phyloP scores from a whole-genome alignment of 2,113 vertebrate genomes.

The Ranitomeya imitator region DNA sequence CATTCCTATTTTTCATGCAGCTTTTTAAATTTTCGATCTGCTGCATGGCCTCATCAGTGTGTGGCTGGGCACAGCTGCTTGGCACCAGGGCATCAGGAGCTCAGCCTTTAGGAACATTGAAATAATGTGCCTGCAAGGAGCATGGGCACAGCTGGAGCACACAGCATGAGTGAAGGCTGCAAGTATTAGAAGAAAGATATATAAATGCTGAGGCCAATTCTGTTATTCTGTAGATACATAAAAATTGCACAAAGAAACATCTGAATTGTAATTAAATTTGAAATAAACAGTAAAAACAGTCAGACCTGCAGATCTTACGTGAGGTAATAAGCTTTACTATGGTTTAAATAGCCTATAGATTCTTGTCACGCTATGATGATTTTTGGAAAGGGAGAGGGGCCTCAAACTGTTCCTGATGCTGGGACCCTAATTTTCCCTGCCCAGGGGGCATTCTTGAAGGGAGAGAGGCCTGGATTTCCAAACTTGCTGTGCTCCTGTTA shows the following conservation, averaged over 20 bases:
- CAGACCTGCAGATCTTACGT: neutral
- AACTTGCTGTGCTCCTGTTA: too few relatives aligned
- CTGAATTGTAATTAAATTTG: neutral
- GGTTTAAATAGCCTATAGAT: too few relatives aligned
- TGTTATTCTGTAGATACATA: conserved; percentile 17
- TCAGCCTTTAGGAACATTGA: conserved; percentile 30
- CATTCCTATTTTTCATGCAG: neutral
- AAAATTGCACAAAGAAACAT: neutral
- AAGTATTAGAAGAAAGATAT: neutral
- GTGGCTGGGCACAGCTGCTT: conserved; percentile 37
- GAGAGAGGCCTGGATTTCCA: too few relatives aligned
- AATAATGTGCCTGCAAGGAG: conserved; percentile 13
- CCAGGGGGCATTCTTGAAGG: too few relatives aligned
- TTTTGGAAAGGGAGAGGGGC: too few relatives aligned
- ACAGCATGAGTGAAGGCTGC: conserved; percentile 26
- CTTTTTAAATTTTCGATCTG: neutral
- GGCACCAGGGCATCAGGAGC: conserved; percentile 42
- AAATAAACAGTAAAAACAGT: neutral
- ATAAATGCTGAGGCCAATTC: neutral
- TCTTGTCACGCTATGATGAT: too few relatives aligned
- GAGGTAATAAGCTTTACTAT: neutral
- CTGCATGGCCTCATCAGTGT: neutral
- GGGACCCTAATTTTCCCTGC: too few relatives aligned
- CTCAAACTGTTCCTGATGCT: too few relatives aligned
- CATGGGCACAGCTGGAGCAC: conserved; percentile 34